Conservation (phyloP, 2,888 invertebrate species). For the Bellardia bayeri region DNA sequence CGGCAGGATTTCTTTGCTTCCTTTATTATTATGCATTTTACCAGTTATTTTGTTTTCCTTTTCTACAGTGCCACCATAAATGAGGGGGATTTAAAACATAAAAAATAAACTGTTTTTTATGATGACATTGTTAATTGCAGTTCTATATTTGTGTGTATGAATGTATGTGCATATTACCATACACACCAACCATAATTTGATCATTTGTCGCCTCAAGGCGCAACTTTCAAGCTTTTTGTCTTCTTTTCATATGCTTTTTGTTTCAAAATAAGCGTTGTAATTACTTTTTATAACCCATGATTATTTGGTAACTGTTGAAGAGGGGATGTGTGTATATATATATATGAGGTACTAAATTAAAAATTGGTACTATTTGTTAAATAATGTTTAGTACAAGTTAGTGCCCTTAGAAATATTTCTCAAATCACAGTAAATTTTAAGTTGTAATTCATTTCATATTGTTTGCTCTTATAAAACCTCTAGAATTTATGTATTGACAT, state of each 20-base stretch:
- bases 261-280: background rate
- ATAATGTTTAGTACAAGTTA: too few species aligned
- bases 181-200: conserved; percentile 50
- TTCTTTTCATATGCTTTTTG: background rate
- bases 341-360: too few species aligned
- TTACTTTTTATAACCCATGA: conserved; percentile 15
- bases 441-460: too few species aligned
- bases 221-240: background rate
- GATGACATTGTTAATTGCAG: conserved; percentile 38
- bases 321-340: background rate
- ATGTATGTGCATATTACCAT: too few species aligned
- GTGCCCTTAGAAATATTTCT: too few species aligned
- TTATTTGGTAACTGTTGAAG: background rate
- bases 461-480: too few species aligned
- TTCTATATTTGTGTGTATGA: background rate
- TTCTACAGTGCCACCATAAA: background rate
- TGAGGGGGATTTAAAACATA: conserved; percentile 14
- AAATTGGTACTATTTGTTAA: too few species aligned
- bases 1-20: background rate
- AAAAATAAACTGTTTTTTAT: conserved; percentile 3
- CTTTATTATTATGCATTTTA: background rate
- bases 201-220: conserved; percentile 56
- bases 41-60: background rate
- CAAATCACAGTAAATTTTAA: too few species aligned
- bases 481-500: too few species aligned